Evolutionary conservation across 2,113 vertebrate species (phyloP), one percentile per base, ranked within the genome.

Genomic region (Oophaga pumilio): DNA sequence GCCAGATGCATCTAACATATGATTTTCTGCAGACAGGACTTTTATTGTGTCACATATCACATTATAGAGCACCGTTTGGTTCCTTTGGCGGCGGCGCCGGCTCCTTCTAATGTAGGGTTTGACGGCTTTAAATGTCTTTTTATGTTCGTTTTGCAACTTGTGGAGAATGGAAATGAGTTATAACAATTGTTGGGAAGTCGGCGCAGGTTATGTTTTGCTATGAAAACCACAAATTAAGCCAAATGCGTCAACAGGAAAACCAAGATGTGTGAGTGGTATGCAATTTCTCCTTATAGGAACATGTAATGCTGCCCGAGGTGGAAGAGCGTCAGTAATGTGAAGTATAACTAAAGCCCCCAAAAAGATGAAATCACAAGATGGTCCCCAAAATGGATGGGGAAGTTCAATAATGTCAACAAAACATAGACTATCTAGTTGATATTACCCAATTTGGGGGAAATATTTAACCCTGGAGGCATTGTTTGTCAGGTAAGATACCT

Each of bases 1-100:
- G 85, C 77, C 85, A 86, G 85, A 78, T 86, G 85, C 85, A 50
- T 33, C 60, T 78, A 86, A 78, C 85, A 33, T 86, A 79, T 86
- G 85, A 86, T 86, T 86, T 86, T 86, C 74, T 86, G 43, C 60
- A 77, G 76, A 53, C 74, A 86, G 57, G 57, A 68, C 53, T 78
- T 86, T 86, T 53, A 64, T 86, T 66, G 28, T 86, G 26, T 68
- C 59, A 68, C 57, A 68, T 68, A 60, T 76, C 73, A 86, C 76
- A 86, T 86, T 86, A 78, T 66, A 53, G 85, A 78, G 52, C 59
- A 56, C 33, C 12, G 49, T 74, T 56, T 59, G 24, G 52, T 4
- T 85, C 26, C 13, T 59, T 62, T 49, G 33, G 28, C 5, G 1
- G 59, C 59, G 6, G 62, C 20, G 11, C 10, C 52, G 13, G 76